Percentiles rank a stretch among this genome's conserved stretches.
These are phyloP conservation scores for Pemphredon lugubris DNA, from an alignment of 2,888 invertebrate species.

Conservation along the genomic window DNA sequence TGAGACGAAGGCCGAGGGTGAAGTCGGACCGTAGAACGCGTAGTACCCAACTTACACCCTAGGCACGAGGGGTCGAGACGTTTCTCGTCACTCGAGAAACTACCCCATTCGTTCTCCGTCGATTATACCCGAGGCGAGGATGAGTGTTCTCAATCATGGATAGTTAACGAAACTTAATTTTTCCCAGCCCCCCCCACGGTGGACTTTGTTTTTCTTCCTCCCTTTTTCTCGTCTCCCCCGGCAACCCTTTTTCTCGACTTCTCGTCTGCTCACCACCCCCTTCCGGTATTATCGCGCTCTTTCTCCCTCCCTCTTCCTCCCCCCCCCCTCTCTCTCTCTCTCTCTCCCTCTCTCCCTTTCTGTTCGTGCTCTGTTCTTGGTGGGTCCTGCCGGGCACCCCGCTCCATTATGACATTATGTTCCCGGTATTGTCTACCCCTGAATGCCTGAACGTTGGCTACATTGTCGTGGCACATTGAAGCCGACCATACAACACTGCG, in stretches of 20 bases:
- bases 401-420: conserved; percentile 80
- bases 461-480: conserved; percentile 79
- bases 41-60: not conserved
- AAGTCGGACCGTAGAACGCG: conserved; percentile 3
- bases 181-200: conserved; percentile 20
- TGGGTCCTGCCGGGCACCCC: conserved; percentile 67
- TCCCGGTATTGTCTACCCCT: conserved; percentile 77
- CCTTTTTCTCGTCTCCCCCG: not conserved
- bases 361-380: conserved; percentile 59
- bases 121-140: conserved; percentile 26
- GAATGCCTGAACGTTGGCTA: conserved; percentile 80
- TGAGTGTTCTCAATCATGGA: conserved; percentile 66
- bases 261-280: conserved; percentile 23
- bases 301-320: conserved; percentile 15
- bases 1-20: not conserved
- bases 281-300: conserved; percentile 7
- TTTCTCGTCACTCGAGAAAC: conserved; percentile 7
- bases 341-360: conserved; percentile 5
- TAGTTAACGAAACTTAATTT: conserved; percentile 67
- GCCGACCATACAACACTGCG: conserved; percentile 74
- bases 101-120: conserved; percentile 21
- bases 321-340: conserved; percentile 1
- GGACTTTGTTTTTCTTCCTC: conserved; percentile 13
- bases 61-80: conserved; percentile 12
- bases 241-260: conserved; percentile 39